Conservation (phyloP, 1,140 invertebrate genomes). For the Palaemon carinicauda region DNA sequence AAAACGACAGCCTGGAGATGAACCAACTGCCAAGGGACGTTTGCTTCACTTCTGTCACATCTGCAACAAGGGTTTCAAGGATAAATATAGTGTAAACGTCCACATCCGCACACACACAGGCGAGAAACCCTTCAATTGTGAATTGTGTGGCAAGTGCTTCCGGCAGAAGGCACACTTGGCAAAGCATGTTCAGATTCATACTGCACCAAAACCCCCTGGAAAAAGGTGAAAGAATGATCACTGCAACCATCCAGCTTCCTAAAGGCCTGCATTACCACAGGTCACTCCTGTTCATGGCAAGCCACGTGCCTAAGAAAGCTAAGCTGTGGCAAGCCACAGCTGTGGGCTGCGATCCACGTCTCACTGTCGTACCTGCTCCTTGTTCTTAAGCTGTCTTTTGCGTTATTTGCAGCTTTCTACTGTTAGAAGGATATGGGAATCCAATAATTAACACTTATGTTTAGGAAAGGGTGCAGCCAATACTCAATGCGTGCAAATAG, state of each 20-base stretch:
- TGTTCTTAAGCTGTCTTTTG: slow-evolving; percentile 52
- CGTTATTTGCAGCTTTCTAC: slow-evolving; percentile 51
- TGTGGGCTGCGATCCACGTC: slow-evolving; percentile 32
- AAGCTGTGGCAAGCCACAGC: slow-evolving; percentile 7
- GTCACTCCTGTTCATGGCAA: slow-evolving; percentile 18
- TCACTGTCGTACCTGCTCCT: slow-evolving; percentile 57
- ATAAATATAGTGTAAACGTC: slow-evolving; percentile 92
- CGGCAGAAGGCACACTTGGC: slow-evolving; percentile 96
- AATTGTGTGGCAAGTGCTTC: slow-evolving; percentile 88
- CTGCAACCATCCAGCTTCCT: not conserved
- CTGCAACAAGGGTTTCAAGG: slow-evolving; percentile 91
- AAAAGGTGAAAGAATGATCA: slow-evolving; percentile 51
- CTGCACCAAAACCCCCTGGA: slow-evolving; percentile 67
- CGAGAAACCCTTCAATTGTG: slow-evolving; percentile 89
- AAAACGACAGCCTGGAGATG: slow-evolving; percentile 52
- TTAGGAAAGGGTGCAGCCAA: slow-evolving; percentile 51
- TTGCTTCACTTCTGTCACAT: slow-evolving; percentile 90
- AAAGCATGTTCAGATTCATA: slow-evolving; percentile 96
- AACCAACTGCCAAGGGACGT: slow-evolving; percentile 64
- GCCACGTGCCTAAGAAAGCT: not conserved
- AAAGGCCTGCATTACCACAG: slow-evolving; percentile 1
- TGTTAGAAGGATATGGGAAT: slow-evolving; percentile 54
- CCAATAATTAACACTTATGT: slow-evolving; percentile 50
- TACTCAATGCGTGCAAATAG: slow-evolving; percentile 50
- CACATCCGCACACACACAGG: slow-evolving; percentile 90